Conservation (phyloP, 1,140 invertebrate species). For the Caenorhabditis inopinata region DNA sequence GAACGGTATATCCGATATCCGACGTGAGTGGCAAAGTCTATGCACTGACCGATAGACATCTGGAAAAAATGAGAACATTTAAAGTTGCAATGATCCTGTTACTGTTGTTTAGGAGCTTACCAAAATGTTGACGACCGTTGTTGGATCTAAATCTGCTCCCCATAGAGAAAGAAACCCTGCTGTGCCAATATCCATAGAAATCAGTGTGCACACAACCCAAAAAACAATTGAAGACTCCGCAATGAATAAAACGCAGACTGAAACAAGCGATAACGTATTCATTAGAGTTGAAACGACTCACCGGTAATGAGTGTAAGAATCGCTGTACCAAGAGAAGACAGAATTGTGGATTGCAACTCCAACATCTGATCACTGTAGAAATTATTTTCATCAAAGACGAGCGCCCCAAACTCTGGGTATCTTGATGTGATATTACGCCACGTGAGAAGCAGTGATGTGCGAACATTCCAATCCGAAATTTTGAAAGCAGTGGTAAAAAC, state of each 20-base stretch:
- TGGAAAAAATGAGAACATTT: slow-evolving; percentile 38
- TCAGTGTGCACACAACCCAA: slow-evolving; percentile 64
- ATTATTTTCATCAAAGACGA: slow-evolving; percentile 65
- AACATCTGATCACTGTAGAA: slow-evolving; percentile 66
- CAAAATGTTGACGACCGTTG: slow-evolving; percentile 66
- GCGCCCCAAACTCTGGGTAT: slow-evolving; percentile 63
- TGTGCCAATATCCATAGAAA: slow-evolving; percentile 66
- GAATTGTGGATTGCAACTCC: slow-evolving; percentile 57
- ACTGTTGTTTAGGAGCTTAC: slow-evolving; percentile 47
- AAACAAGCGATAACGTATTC: no score
- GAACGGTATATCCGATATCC: slow-evolving; percentile 62
- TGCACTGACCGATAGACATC: slow-evolving; percentile 66
- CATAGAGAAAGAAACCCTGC: slow-evolving; percentile 64
- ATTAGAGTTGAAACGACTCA: no score
- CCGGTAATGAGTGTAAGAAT: slow-evolving; percentile 60
- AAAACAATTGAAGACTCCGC: slow-evolving; percentile 62
- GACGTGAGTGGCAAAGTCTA: slow-evolving; percentile 66
- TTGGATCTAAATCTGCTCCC: slow-evolving; percentile 63
- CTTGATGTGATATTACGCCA: slow-evolving; percentile 63
- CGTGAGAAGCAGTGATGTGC: slow-evolving; percentile 58
- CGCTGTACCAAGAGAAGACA: slow-evolving; percentile 63
- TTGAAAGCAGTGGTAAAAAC: slow-evolving; percentile 66
- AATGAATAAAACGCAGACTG: slow-evolving; percentile 63
- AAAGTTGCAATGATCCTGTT: background rate
- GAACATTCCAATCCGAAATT: slow-evolving; percentile 64